phyloP scores from a whole-genome alignment of 2,888 invertebrate genomes.

The Epinotia brunnichana region DNA sequence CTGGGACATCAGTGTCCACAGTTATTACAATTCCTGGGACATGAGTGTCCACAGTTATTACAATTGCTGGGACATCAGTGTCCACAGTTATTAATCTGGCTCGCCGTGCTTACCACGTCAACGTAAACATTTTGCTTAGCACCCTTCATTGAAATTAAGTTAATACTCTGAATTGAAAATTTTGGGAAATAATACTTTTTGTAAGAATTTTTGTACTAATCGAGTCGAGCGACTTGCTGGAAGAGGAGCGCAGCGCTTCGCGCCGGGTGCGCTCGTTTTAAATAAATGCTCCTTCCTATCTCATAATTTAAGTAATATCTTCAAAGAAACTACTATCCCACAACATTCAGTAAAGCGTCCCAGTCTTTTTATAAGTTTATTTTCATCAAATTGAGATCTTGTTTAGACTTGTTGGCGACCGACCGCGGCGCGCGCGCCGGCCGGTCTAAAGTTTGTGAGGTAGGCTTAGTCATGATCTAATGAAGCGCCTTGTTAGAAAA shows the following conservation, averaged over 20 bases:
- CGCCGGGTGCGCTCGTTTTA: slow-evolving; percentile 61
- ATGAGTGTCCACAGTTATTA: no score
- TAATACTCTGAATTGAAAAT: slow-evolving; percentile 80
- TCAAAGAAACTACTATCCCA: slow-evolving; percentile 82
- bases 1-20: slow-evolving; percentile 1
- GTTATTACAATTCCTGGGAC: no score
- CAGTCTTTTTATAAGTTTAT: slow-evolving; percentile 83
- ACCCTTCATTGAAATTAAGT: slow-evolving; percentile 68
- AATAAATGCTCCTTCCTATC: slow-evolving; percentile 82
- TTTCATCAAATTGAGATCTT: slow-evolving; percentile 85
- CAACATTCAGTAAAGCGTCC: slow-evolving; percentile 84
- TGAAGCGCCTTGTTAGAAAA: slow-evolving; percentile 84
- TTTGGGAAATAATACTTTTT: slow-evolving; percentile 81
- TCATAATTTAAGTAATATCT: slow-evolving; percentile 82
- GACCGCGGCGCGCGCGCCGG: slow-evolving; percentile 56
- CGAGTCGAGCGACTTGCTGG: slow-evolving; percentile 65
- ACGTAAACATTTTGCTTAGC: slow-evolving; percentile 62
- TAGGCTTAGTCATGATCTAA: slow-evolving; percentile 84
- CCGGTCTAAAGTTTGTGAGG: slow-evolving; percentile 79
- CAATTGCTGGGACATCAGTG: slow-evolving; percentile 32
- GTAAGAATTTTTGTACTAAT: slow-evolving; percentile 80
- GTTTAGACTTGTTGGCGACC: slow-evolving; percentile 80
- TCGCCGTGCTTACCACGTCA: slow-evolving; percentile 54
- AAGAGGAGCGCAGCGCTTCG: slow-evolving; percentile 64
- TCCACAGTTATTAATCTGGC: not conserved